Evolutionary conservation across 2,797 vertebrate species (phyloP), one percentile per base, ranked within the genome.

Genomic region (Eospalax fontanierii): DNA sequence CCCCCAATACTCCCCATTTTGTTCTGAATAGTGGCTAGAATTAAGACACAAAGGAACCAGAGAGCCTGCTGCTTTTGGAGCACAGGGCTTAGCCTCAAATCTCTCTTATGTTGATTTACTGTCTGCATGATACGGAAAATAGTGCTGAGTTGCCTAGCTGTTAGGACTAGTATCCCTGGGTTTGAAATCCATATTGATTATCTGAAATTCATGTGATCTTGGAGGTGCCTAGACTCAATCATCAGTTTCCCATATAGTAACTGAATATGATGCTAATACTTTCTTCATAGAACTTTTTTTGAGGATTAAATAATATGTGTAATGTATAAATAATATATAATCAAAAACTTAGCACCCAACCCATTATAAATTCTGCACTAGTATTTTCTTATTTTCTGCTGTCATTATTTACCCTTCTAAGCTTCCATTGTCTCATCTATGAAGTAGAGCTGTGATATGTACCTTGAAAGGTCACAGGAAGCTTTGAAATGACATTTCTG

Each of bases 401-500:
- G 22, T 87, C 66, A 1, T 76, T 87, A 30, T 71, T 87, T 10
- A 79, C 26, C 63, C 35, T 0, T 35, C 4, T 85, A 78, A 91
- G 12, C 19, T 88, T 90, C 28, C 83, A 21, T 87, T 91, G 71
- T 21, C 88, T 95, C 66, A 22, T 73, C 33, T 87, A 26, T 84
- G 35, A 83, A 85, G 80, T 93, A 21, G 30, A 18, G 6, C 71
- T 94, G 57, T 61, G 75, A 79, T 65, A 54, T 80, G 91, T 93
- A 66, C 33, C 33, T 82, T 89, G 61, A 84, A 75, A 79, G 40
- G 7, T 89, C 89, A 59, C 0, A 26, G 5, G 9, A 93, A 70
- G 30, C 33, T 94, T 90, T 93, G 38, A 74, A 71, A 70, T 80
- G 50, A 68, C 35, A 63, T 61, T 68, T 84, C 91, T 88, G 19